Percentiles rank a stretch among this genome's conserved stretches.
These are phyloP conservation scores for Caenorhabditis afra DNA, from an alignment of 2,888 invertebrate genomes.

Conservation along the genomic window DNA sequence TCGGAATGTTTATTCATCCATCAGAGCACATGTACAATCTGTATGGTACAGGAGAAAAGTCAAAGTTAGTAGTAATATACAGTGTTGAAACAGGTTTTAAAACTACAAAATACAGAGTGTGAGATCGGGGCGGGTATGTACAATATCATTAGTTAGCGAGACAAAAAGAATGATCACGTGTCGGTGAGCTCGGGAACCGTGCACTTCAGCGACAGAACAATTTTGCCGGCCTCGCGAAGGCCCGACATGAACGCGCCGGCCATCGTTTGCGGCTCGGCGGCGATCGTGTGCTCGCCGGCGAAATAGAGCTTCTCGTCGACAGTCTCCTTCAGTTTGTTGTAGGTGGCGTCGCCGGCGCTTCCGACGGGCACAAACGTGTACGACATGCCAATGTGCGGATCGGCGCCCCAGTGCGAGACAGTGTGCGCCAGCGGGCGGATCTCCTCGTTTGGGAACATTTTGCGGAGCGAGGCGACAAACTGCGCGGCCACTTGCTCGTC, in stretches of 20 bases:
- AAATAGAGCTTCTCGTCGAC: slow-evolving; percentile 82
- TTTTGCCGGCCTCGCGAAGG: slow-evolving; percentile 81
- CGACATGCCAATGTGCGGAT: slow-evolving; percentile 81
- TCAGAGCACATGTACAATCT: no score
- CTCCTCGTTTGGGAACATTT: slow-evolving; percentile 82
- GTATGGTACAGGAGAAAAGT: no score
- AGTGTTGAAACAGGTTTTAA: no score
- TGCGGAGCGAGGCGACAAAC: slow-evolving; percentile 81
- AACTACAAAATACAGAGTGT: no score
- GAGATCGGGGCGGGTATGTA: no score
- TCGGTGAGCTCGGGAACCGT: slow-evolving; percentile 10
- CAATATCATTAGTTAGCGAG: no score
- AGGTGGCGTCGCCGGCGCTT: slow-evolving; percentile 80
- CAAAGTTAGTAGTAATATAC: no score
- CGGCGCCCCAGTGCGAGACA: slow-evolving; percentile 82
- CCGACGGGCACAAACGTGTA: slow-evolving; percentile 82
- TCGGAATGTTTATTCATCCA: no score
- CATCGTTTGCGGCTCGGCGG: slow-evolving; percentile 81
- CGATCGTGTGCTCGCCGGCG: slow-evolving; percentile 81
- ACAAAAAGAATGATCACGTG: not conserved
- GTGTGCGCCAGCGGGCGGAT: slow-evolving; percentile 80
- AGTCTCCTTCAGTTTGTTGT: slow-evolving; percentile 81
- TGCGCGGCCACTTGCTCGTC: slow-evolving; percentile 81
- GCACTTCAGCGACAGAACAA: slow-evolving; percentile 49
- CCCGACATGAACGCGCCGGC: slow-evolving; percentile 83